A percentile compares a stretch with the other conserved stretches of the same genome.
phyloP scores from a whole-genome alignment of 2,113 vertebrate genomes.

The Dromaius novaehollandiae region DNA sequence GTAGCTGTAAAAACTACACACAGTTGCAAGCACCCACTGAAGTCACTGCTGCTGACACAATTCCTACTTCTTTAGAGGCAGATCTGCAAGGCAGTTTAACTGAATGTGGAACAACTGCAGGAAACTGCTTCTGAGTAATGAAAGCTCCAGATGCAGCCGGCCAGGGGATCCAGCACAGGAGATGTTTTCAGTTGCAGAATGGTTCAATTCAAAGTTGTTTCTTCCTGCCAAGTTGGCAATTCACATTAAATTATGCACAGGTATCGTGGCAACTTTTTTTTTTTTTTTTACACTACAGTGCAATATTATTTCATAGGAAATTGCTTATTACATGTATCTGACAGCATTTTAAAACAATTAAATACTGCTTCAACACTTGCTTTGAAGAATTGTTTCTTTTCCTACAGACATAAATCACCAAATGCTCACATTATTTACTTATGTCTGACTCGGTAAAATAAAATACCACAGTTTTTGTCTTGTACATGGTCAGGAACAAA shows the following conservation, averaged over 20 bases:
- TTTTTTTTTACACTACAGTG: background rate
- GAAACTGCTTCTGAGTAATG: slow-evolving; percentile 13
- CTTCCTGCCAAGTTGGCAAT: background rate
- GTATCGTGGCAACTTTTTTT: background rate
- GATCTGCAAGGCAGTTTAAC: background rate
- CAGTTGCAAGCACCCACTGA: background rate
- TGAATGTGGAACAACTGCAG: slow-evolving; percentile 11
- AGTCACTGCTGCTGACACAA: background rate
- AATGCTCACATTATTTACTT: background rate
- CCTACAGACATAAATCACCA: background rate
- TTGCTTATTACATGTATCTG: background rate
- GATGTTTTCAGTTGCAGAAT: background rate
- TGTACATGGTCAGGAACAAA: background rate
- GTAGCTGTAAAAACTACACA: background rate
- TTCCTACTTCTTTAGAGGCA: background rate
- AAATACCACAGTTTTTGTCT: background rate
- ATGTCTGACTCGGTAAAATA: background rate
- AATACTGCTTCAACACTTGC: background rate
- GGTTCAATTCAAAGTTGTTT: slow-evolving; percentile 14
- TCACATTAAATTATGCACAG: background rate
- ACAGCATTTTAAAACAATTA: background rate
- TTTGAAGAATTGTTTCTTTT: background rate
- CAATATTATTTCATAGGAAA: background rate
- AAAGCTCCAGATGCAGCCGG: slow-evolving; percentile 17
- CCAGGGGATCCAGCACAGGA: background rate